Conservation (phyloP, 64 coral and sea anemone genomes). For the Stichodactyla helianthus region DNA sequence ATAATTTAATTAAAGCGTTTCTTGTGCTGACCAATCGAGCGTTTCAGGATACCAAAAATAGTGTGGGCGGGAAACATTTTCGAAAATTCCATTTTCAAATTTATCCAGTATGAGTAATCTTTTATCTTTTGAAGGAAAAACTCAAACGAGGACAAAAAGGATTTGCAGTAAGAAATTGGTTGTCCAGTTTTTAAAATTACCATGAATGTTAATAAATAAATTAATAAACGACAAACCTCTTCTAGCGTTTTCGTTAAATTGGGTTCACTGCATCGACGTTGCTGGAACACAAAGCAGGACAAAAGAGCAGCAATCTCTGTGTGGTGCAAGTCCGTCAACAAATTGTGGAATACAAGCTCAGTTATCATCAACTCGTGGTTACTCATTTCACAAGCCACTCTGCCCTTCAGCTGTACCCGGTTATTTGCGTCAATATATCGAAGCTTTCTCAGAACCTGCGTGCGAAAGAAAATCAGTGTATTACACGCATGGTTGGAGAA, state of each 20-base stretch:
- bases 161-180: too few relatives aligned
- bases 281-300: slow-evolving; percentile 95
- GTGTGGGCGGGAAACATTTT: too few relatives aligned
- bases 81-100: too few relatives aligned
- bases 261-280: slow-evolving; percentile 84
- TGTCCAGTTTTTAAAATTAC: too few relatives aligned
- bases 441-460: slow-evolving; percentile 54
- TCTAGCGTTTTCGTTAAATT: slow-evolving; percentile 71
- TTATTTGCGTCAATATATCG: slow-evolving; percentile 73
- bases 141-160: too few relatives aligned
- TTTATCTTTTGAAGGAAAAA: too few relatives aligned
- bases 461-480: background rate
- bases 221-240: slow-evolving; percentile 39
- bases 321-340: slow-evolving; percentile 71
- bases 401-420: slow-evolving; percentile 75
- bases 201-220: too few relatives aligned
- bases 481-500: too few relatives aligned
- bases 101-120: too few relatives aligned
- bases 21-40: too few relatives aligned
- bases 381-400: slow-evolving; percentile 93
- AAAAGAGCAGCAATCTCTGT: slow-evolving; percentile 90
- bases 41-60: too few relatives aligned
- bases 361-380: slow-evolving; percentile 95
- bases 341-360: slow-evolving; percentile 78
- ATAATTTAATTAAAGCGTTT: too few relatives aligned